A percentile compares a stretch with the other conserved stretches of the same genome.
phyloP scores from a whole-genome alignment of 2,797 vertebrate genomes.

The Parauchenoglanis ngamensis region DNA sequence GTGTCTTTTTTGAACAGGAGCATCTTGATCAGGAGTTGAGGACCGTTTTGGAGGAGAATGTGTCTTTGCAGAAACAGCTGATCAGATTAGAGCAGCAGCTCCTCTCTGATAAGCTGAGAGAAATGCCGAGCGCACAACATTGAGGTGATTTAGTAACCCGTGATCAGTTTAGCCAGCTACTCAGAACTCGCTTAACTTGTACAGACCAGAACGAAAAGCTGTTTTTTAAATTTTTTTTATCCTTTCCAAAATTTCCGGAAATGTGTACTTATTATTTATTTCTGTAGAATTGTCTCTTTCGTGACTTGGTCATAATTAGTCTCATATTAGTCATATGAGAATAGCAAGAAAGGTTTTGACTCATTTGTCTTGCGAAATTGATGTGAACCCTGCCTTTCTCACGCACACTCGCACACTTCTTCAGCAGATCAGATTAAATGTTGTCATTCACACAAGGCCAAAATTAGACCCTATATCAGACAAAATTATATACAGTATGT shows the following conservation, averaged over 20 bases:
- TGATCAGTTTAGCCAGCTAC: not conserved
- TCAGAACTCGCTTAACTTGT: not conserved
- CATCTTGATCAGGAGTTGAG: slow-evolving; percentile 74
- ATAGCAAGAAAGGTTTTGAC: not conserved
- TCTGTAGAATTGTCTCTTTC: not conserved
- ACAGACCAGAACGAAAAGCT: not conserved
- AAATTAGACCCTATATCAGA: not conserved
- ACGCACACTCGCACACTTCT: not conserved
- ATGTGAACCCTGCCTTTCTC: not conserved
- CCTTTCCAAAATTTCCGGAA: not conserved
- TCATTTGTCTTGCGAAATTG: not conserved
- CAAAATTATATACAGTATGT: not conserved
- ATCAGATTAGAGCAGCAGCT: slow-evolving; percentile 73
- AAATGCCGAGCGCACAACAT: slow-evolving; percentile 63
- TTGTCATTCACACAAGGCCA: not conserved
- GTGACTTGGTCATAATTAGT: too few species aligned
- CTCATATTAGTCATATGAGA: not conserved
- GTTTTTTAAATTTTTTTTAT: not conserved
- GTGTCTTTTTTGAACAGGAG: slow-evolving; percentile 61
- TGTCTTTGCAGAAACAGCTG: slow-evolving; percentile 75
- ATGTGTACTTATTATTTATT: not conserved
- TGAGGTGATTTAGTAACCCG: slow-evolving; percentile 62
- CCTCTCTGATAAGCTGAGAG: slow-evolving; percentile 65
- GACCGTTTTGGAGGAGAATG: slow-evolving; percentile 78
- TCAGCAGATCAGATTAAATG: not conserved